Percentiles rank a stretch among this genome's conserved stretches.
Conservation (phyloP, 2,888 invertebrate genomes). For the Linnaemya vulpina region DNA sequence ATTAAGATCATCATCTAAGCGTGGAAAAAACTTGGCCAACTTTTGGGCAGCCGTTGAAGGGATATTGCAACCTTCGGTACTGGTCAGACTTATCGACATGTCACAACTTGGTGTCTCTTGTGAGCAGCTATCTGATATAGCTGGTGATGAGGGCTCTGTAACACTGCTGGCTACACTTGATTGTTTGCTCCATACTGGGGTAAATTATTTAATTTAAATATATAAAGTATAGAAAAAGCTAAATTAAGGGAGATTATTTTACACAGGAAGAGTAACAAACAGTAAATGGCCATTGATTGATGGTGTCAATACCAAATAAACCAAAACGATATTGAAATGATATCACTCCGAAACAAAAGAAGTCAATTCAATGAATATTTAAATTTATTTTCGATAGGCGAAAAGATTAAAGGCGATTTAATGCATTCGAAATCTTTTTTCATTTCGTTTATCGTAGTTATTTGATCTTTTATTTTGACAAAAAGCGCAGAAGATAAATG, state of each 20-base stretch:
- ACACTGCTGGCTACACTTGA: conserved; percentile 88
- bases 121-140: conserved; percentile 85
- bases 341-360: neutral
- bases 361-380: neutral
- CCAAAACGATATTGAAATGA: neutral
- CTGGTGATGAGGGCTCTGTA: conserved; percentile 93
- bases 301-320: neutral
- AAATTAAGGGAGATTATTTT: conserved; percentile 9
- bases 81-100: conserved; percentile 86
- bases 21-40: conserved; percentile 84
- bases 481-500: too few relatives aligned
- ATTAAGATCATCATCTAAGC: conserved; percentile 85
- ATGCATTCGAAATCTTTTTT: too few relatives aligned
- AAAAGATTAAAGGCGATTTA: too few relatives aligned
- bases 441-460: too few relatives aligned
- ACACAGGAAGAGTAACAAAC: neutral
- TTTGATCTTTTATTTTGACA: too few relatives aligned
- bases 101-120: conserved; percentile 85
- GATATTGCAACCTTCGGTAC: conserved; percentile 84
- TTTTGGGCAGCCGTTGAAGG: conserved; percentile 73
- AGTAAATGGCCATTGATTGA: conserved; percentile 26
- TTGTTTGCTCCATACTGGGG: conserved; percentile 91
- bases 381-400: too few relatives aligned
- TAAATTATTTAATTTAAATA: conserved; percentile 15
- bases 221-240: conserved; percentile 42